Evolutionary conservation across 2,888 invertebrate species (phyloP).

Genomic region (Automeris io): DNA sequence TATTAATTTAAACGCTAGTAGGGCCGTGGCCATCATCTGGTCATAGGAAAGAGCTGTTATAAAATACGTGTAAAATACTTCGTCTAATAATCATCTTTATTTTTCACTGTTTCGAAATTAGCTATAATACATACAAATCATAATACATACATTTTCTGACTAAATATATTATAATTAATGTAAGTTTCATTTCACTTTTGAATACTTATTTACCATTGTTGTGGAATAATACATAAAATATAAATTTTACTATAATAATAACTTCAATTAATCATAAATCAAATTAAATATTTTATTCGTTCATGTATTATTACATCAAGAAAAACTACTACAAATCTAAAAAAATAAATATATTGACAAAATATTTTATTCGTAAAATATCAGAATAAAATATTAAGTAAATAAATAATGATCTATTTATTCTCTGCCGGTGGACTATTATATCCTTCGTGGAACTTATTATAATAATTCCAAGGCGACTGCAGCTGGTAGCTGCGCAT

Average conservation of each 20-base stretch:
- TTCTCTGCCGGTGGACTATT: conserved; percentile 26
- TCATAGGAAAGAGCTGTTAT: neutral
- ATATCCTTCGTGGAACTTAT: conserved; percentile 54
- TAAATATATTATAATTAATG: neutral
- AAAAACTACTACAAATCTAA: neutral
- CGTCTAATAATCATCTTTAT: neutral
- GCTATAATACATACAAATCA: too few relatives aligned
- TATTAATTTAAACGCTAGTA: conserved; percentile 66
- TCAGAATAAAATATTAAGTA: neutral
- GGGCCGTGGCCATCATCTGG: conserved; percentile 63
- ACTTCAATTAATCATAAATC: too few relatives aligned
- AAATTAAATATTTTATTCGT: too few relatives aligned
- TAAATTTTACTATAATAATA: too few relatives aligned
- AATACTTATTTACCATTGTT: too few relatives aligned
- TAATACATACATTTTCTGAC: neutral
- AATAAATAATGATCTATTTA: too few relatives aligned
- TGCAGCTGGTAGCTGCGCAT: conserved; percentile 40
- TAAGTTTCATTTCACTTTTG: neutral
- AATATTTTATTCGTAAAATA: neutral
- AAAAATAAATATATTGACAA: neutral
- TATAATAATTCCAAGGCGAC: conserved; percentile 59
- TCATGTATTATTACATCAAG: neutral
- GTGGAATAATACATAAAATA: too few relatives aligned
- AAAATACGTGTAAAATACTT: neutral
- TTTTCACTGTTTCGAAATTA: neutral